Base-by-base conservation (phyloP, 2,113 vertebrate species). In the Megalops atlanticus region DNA sequence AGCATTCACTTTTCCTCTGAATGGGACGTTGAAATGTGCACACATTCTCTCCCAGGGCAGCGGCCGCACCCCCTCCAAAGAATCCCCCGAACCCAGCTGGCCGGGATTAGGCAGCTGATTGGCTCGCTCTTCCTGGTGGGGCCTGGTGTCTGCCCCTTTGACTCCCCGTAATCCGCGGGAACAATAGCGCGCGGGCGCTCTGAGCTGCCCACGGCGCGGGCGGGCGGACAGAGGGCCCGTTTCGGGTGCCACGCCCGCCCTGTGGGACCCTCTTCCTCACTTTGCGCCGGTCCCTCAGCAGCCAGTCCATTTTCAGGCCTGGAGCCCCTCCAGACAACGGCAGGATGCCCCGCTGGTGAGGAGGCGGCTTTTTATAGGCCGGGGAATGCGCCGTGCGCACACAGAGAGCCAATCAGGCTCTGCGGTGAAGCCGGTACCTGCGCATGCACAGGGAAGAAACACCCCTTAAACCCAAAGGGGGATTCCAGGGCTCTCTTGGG, bases 291-390 rank as follows among this genome's bases (percentile, higher is more conserved):
- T n/a, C n/a, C n/a, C n/a, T n/a, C n/a, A n/a, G n/a, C n/a, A n/a
- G n/a, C n/a, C n/a, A n/a, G n/a, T n/a, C n/a, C 8, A 7, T 85
- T 79, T 85, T 80, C 70, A 27, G 8, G 21, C 6, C 21, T 78
- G 38, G 77, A 52, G 58, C 31, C 27, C 33, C 40, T 83, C 77
- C 40, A 64, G 31, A 39, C 24, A 70, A 72, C 40, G 75, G 36
- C 79, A 21, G 52, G 0, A 2, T 10, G 2, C 40, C 71, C 76
- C 72, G 47, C 77, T 31, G 0, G 33, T 38, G 52, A 69, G 0
- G 33, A 27, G 24, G 69, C 43, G 74, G 45, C 0, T 69, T 68
- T 70, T 81, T 78, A 36, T 72, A 10, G 45, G 12, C 36, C 80
- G 12, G 54, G 69, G 31, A n/a, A 31, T 24, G 12, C 58, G 31